Evolutionary conservation across 2,888 invertebrate species (phyloP).

Genomic region (Eupelmus urozonus): DNA sequence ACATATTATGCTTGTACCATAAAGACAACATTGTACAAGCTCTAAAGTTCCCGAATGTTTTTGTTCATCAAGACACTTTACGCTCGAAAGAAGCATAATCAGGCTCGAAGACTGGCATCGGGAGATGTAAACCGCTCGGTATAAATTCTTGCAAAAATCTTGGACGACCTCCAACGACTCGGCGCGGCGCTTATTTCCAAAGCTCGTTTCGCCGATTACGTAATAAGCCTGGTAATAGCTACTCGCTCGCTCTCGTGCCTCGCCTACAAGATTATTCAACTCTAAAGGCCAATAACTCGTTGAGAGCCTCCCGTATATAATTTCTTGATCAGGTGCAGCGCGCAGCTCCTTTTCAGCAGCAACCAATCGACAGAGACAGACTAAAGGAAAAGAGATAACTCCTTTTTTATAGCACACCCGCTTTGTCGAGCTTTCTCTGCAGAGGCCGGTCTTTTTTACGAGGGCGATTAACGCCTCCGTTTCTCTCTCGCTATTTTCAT

Average conservation of each 20-base stretch:
- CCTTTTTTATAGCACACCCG: not conserved
- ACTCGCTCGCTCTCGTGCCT: not conserved
- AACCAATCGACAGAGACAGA: conserved; percentile 9
- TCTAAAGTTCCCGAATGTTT: not conserved
- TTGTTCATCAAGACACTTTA: conserved; percentile 12
- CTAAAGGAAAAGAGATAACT: not conserved
- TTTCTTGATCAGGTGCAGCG: conserved; percentile 49
- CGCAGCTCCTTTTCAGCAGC: not conserved
- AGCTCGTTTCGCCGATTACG: conserved; percentile 21
- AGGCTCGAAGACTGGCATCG: not conserved
- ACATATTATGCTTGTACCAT: not conserved
- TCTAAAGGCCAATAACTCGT: conserved; percentile 44
- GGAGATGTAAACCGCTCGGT: not conserved
- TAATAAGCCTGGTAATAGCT: conserved; percentile 32
- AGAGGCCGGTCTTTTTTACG: conserved; percentile 21
- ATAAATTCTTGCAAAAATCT: conserved; percentile 38
- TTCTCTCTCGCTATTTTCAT: conserved; percentile 37
- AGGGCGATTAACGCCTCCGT: conserved; percentile 27
- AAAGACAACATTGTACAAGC: too few species aligned
- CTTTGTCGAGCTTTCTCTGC: conserved; percentile 1
- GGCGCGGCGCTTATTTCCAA: conserved; percentile 12
- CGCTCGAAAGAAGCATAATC: not conserved
- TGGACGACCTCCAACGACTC: conserved; percentile 21
- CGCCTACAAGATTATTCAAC: conserved; percentile 33
- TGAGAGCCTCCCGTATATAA: not conserved